A percentile compares a stretch with the other conserved stretches of the same genome.
Conservation (phyloP, 2,113 vertebrate genomes). For the Phoenicopterus ruber region DNA sequence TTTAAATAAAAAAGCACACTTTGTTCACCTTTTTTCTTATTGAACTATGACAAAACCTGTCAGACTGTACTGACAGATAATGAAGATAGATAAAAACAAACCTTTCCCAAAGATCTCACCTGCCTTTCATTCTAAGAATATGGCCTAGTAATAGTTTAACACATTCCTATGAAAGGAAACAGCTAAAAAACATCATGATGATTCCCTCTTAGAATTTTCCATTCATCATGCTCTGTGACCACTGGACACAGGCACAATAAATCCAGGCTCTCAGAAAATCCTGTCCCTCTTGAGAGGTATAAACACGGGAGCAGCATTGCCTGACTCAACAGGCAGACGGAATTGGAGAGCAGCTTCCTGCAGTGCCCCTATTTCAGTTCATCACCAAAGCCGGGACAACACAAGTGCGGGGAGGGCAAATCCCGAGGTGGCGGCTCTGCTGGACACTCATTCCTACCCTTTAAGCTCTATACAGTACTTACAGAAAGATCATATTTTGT, state of each 20-base stretch:
- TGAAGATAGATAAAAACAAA: background rate
- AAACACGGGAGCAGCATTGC: background rate
- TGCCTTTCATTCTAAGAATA: background rate
- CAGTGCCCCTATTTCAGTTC: background rate
- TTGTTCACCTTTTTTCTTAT: background rate
- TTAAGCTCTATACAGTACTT: background rate
- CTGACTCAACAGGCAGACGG: background rate
- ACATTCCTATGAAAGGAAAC: background rate
- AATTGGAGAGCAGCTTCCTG: background rate
- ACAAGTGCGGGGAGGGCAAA: background rate
- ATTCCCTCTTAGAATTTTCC: background rate
- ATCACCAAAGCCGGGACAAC: background rate
- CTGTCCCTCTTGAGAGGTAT: background rate
- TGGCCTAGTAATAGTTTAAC: background rate
- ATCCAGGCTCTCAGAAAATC: background rate
- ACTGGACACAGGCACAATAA: background rate
- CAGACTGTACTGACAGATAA: background rate
- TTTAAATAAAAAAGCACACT: background rate
- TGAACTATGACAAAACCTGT: background rate
- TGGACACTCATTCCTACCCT: background rate
- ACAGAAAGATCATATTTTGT: background rate
- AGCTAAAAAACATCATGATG: background rate
- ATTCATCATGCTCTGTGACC: background rate
- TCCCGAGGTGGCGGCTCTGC: background rate
- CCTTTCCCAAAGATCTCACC: background rate